phyloP scores from a whole-genome alignment of 2,888 invertebrate genomes.

The Troides oblongomaculatus region DNA sequence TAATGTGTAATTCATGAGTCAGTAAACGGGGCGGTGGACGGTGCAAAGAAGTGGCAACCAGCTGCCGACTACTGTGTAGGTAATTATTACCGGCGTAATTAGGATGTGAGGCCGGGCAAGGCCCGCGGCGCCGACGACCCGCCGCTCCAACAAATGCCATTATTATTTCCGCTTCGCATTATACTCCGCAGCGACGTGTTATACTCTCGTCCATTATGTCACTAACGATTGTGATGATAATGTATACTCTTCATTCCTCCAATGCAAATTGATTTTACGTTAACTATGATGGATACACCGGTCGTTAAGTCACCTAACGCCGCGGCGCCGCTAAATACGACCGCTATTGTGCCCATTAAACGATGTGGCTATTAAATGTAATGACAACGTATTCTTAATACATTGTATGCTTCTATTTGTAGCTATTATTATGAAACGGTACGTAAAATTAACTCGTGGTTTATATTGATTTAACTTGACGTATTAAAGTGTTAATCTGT shows the following conservation, averaged over 20 bases:
- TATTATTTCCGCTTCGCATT: conserved; percentile 76
- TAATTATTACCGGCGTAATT: conserved; percentile 79
- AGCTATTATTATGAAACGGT: too few relatives aligned
- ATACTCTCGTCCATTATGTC: conserved; percentile 67
- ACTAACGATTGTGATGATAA: conserved; percentile 68
- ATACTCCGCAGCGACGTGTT: conserved; percentile 63
- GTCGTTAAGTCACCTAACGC: conserved; percentile 44
- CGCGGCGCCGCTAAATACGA: conserved; percentile 33
- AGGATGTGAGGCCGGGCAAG: conserved; percentile 69
- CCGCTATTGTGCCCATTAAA: conserved; percentile 37
- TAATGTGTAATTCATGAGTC: conserved; percentile 28
- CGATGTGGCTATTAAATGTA: conserved; percentile 1
- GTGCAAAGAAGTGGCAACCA: conserved; percentile 43
- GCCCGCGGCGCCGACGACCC: conserved; percentile 67
- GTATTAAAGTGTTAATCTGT: too few relatives aligned
- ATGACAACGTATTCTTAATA: background rate
- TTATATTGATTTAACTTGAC: too few relatives aligned
- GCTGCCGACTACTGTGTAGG: conserved; percentile 67
- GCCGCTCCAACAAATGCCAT: conserved; percentile 68
- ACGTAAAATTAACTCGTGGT: too few relatives aligned
- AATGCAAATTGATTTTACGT: conserved; percentile 68
- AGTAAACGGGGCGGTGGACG: conserved; percentile 53
- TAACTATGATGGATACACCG: conserved; percentile 59
- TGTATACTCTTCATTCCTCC: conserved; percentile 60
- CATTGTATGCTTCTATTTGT: background rate